Evolutionary conservation across 2,797 vertebrate genomes (phyloP).

Genomic region (Platalea minor): DNA sequence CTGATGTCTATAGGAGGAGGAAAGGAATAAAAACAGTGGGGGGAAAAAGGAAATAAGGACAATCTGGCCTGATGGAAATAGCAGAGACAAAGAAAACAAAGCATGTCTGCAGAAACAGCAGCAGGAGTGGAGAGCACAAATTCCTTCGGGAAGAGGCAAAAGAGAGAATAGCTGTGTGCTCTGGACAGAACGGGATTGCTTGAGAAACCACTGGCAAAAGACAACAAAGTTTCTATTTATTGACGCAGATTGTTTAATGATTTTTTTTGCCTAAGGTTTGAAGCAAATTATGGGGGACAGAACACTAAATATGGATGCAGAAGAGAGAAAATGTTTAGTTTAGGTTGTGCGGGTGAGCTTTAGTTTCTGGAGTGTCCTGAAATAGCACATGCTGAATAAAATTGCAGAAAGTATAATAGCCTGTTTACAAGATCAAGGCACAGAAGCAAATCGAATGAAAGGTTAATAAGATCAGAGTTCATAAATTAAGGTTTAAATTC

Average conservation of each 20-base stretch:
- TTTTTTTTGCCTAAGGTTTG: background rate
- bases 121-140: background rate
- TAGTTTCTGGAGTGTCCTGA: background rate
- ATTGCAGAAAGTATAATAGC: background rate
- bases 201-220: background rate
- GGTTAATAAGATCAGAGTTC: slow-evolving; percentile 54
- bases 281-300: background rate
- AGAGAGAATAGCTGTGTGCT: background rate
- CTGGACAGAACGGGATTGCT: background rate
- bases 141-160: background rate
- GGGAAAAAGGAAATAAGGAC: background rate
- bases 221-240: background rate
- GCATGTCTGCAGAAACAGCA: background rate
- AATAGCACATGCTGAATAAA: background rate
- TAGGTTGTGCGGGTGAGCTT: background rate
- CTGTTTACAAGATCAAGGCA: slow-evolving; percentile 36
- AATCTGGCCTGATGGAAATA: background rate
- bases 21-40: background rate
- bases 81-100: background rate
- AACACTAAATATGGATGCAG: background rate
- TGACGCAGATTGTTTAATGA: background rate
- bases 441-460: slow-evolving; percentile 42
- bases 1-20: background rate
- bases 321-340: background rate
- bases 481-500: slow-evolving; percentile 51